phyloP scores from a whole-genome alignment of 1,140 invertebrate species.

The Samia ricini region DNA sequence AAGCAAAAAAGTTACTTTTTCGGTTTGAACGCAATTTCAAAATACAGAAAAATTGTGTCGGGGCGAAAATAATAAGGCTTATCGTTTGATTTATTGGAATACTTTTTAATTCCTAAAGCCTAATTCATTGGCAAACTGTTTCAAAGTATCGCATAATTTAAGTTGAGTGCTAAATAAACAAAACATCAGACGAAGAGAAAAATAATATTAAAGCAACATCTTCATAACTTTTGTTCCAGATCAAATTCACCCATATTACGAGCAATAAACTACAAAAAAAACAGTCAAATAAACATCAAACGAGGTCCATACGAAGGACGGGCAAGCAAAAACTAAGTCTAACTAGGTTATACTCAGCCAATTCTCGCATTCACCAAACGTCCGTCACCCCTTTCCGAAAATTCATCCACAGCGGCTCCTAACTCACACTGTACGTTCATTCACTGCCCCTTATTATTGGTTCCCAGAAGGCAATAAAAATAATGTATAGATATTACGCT shows the following conservation, averaged over 20 bases:
- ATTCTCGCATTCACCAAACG: slow-evolving; percentile 7
- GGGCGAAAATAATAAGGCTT: too few relatives aligned
- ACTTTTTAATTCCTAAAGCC: too few relatives aligned
- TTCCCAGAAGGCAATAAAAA: slow-evolving; percentile 1
- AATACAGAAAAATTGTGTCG: too few relatives aligned
- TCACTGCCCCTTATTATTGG: slow-evolving; percentile 1
- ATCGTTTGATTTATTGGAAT: too few relatives aligned
- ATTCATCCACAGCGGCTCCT: background rate
- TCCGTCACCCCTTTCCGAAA: too few relatives aligned
- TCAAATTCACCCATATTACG: background rate
- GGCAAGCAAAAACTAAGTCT: background rate
- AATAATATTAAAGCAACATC: background rate
- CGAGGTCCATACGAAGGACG: background rate
- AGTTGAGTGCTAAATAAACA: too few relatives aligned
- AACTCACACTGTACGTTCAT: background rate
- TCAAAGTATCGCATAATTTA: too few relatives aligned
- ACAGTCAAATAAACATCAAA: slow-evolving; percentile 6
- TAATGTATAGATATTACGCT: background rate
- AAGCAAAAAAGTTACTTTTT: too few relatives aligned
- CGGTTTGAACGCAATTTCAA: too few relatives aligned
- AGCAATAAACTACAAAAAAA: background rate
- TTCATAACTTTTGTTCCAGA: background rate
- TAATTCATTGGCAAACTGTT: too few relatives aligned
- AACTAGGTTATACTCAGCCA: slow-evolving; percentile 6
- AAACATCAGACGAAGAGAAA: background rate